Conservation (phyloP, 2,113 vertebrate species). For the Rana temporaria region DNA sequence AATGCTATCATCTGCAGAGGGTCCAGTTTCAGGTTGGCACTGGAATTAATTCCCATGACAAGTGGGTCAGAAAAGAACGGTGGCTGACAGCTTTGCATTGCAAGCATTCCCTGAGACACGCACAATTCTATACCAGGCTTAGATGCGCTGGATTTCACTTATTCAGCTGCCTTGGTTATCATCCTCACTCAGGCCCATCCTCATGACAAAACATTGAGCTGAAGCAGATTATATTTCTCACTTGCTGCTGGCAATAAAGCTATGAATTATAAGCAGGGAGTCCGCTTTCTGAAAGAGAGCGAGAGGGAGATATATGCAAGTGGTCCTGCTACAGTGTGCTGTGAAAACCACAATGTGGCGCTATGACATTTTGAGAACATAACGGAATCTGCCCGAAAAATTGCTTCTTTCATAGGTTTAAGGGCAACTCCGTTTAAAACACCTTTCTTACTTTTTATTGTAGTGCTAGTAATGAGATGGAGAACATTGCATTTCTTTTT, state of each 20-base stretch:
- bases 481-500: too few species aligned
- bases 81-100: background rate
- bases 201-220: background rate
- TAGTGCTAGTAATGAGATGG: too few species aligned
- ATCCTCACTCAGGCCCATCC: background rate
- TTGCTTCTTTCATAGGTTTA: too few species aligned
- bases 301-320: background rate
- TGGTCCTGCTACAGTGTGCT: background rate
- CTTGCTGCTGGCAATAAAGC: background rate
- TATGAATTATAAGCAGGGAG: background rate
- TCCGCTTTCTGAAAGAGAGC: background rate
- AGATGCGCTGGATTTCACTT: background rate
- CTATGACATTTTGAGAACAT: background rate
- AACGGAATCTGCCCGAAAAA: too few species aligned
- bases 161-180: conserved; percentile 12
- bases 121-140: background rate
- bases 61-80: background rate
- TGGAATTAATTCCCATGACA: background rate
- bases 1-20: background rate
- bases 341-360: background rate
- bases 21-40: background rate
- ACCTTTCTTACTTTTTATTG: too few species aligned
- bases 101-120: background rate
- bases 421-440: too few species aligned
- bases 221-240: background rate